A percentile compares a stretch with the other conserved stretches of the same genome.
Conservation (phyloP, 2,888 invertebrate genomes). For the Muschampia plurimacula region DNA sequence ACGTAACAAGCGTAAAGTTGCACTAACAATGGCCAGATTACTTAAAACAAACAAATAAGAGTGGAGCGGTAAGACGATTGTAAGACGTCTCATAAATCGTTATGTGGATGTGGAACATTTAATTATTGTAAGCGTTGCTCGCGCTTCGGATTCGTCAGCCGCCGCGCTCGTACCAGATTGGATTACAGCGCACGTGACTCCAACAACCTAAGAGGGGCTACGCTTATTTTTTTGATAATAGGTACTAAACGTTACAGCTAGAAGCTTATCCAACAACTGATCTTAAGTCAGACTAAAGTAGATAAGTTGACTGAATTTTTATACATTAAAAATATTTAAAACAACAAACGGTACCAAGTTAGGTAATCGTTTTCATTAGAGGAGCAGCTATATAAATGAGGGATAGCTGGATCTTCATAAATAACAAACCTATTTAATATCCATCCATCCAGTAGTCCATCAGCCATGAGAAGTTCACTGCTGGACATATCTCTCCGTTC, state of each 20-base stretch:
- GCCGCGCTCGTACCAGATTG: not conserved
- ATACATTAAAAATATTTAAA: no score
- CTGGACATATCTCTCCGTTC: no score
- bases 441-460: no score
- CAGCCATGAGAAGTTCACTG: no score
- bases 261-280: no score
- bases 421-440: no score
- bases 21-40: conserved; percentile 15
- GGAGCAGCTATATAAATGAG: no score
- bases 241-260: conserved; percentile 40
- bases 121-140: conserved; percentile 43
- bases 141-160: conserved; percentile 14
- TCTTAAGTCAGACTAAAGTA: no score
- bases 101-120: conserved; percentile 47
- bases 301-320: no score
- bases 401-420: no score
- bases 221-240: not conserved
- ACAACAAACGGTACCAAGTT: no score
- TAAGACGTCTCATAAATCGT: conserved; percentile 38
- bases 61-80: conserved; percentile 1
- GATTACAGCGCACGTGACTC: conserved; percentile 1
- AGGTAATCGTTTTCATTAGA: no score
- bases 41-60: conserved; percentile 35
- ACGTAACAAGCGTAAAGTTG: conserved; percentile 21
- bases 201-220: not conserved